These are phyloP conservation scores for Chironomus striatipennis DNA, from an alignment of 1,140 invertebrate species.

Conservation along the genomic window DNA sequence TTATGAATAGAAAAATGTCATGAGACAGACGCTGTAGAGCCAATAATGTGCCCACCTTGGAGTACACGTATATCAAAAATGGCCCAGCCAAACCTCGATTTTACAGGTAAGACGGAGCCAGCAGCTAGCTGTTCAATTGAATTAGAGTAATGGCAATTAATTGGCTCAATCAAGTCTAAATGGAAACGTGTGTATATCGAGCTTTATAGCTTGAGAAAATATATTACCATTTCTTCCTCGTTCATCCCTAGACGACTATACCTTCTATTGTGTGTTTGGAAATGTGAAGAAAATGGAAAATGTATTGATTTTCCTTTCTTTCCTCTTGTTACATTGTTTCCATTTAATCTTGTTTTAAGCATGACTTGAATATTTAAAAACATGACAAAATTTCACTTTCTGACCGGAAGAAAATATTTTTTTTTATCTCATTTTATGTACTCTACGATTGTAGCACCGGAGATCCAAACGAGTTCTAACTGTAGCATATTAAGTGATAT, in stretches of 20 bases:
- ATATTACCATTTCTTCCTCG: too few relatives aligned
- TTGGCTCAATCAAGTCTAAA: background rate
- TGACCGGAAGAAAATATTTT: background rate
- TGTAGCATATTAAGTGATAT: constrained; percentile 86
- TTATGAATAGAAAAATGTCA: constrained; percentile 29
- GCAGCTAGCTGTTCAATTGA: constrained; percentile 12
- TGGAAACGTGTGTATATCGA: too few relatives aligned
- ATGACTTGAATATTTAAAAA: background rate
- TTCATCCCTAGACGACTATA: too few relatives aligned
- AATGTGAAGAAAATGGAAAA: too few relatives aligned
- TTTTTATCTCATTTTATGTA: constrained; percentile 27
- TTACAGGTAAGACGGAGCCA: constrained; percentile 54
- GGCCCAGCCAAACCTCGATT: constrained; percentile 88
- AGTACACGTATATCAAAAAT: constrained; percentile 82
- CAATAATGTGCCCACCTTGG: constrained; percentile 70
- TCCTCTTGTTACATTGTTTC: background rate
- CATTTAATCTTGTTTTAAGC: constrained; percentile 14
- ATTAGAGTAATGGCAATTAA: constrained; percentile 26
- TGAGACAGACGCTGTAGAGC: constrained; percentile 58
- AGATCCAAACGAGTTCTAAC: constrained; percentile 73
- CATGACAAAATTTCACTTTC: background rate
- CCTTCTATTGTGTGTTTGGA: too few relatives aligned
- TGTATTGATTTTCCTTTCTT: too few relatives aligned
- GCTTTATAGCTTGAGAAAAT: too few relatives aligned
- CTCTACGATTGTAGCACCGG: constrained; percentile 57